These are phyloP conservation scores for Coracopsis vasa DNA, from an alignment of 2,113 vertebrate genomes.

Conservation along the genomic window DNA sequence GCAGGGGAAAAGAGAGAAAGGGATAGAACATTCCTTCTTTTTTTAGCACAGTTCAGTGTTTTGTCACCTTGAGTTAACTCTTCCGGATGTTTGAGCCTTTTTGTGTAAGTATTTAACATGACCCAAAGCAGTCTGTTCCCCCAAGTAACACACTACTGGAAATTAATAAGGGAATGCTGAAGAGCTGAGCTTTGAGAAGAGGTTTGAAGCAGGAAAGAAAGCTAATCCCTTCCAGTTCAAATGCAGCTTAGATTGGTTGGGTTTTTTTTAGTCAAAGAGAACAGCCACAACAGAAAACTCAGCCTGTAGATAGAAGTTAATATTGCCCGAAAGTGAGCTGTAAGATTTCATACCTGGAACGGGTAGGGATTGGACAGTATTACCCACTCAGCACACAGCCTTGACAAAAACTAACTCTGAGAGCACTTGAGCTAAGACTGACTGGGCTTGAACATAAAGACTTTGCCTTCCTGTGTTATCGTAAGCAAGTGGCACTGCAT, in stretches of 20 bases:
- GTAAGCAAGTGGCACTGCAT: neutral
- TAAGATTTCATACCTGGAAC: neutral
- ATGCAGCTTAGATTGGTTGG: neutral
- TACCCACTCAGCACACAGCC: neutral
- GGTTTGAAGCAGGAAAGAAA: neutral
- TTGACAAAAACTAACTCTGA: neutral
- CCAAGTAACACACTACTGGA: neutral
- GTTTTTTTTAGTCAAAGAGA: neutral
- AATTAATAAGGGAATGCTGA: neutral
- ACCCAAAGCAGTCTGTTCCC: neutral
- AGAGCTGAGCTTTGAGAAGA: neutral
- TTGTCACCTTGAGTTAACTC: neutral
- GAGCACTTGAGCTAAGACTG: neutral
- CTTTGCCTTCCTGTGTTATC: neutral
- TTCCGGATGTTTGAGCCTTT: neutral
- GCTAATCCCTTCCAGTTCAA: neutral
- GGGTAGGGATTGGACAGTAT: neutral
- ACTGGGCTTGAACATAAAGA: neutral
- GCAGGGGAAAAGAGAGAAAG: neutral
- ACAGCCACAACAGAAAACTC: neutral
- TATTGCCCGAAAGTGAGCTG: neutral
- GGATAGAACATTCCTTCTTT: neutral
- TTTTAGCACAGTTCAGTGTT: neutral
- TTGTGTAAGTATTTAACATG: neutral
- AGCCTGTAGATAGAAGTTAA: neutral